These are phyloP conservation scores for Rhinoptilus africanus DNA, from an alignment of 2,113 vertebrate genomes.

Conservation along the genomic window DNA sequence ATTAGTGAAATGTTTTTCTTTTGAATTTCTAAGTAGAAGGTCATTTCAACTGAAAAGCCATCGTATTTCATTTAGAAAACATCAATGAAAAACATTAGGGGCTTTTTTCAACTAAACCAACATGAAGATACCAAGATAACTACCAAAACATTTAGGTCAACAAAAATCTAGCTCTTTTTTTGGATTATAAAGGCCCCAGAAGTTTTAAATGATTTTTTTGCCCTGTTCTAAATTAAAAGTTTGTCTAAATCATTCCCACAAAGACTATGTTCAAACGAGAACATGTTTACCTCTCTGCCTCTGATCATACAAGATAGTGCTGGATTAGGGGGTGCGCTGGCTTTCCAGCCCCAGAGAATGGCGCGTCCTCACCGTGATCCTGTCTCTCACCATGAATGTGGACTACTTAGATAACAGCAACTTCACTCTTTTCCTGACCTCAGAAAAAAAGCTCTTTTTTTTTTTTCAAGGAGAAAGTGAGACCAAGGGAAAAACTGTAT, in stretches of 20 bases:
- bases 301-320: conserved; percentile 43
- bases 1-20: conserved; percentile 15
- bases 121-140: not conserved
- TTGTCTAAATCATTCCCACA: not conserved
- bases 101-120: not conserved
- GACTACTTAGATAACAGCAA: conserved; percentile 8
- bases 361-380: not conserved
- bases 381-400: not conserved
- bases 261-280: not conserved
- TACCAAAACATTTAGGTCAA: not conserved
- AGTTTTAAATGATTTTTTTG: not conserved
- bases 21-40: not conserved
- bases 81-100: not conserved
- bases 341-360: not conserved
- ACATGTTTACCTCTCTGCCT: not conserved
- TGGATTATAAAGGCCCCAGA: not conserved
- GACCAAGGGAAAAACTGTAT: not conserved
- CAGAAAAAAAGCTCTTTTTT: not conserved
- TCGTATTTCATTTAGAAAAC: conserved; percentile 14
- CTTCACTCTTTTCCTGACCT: not conserved
- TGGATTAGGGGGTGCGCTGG: not conserved
- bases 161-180: not conserved
- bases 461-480: not conserved
- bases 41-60: not conserved
- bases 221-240: not conserved